These are phyloP conservation scores for Microtus richardsoni DNA, from an alignment of 2,113 vertebrate species.

Conservation along the genomic window DNA sequence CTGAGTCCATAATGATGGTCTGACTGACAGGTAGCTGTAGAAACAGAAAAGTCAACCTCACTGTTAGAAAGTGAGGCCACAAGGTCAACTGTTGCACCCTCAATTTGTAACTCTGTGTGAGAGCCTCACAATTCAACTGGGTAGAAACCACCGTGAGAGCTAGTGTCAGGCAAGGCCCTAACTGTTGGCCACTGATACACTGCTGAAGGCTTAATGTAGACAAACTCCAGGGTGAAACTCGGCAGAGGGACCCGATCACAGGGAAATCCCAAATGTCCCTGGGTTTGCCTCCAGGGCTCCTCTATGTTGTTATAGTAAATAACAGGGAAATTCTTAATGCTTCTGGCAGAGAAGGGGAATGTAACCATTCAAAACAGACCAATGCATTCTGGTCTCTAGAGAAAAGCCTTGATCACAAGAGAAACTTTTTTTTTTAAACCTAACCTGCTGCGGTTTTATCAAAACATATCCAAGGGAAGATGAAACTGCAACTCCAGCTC, in stretches of 20 bases:
- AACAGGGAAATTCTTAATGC: not conserved
- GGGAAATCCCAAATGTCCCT: not conserved
- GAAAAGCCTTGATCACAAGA: not conserved
- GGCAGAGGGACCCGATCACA: not conserved
- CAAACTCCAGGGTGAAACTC: not conserved
- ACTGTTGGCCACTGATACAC: no score
- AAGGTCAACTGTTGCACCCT: rapidly evolving
- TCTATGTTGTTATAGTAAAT: not conserved
- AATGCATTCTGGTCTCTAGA: not conserved
- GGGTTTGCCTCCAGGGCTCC: not conserved
- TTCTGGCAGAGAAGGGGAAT: not conserved
- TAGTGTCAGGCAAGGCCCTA: not conserved
- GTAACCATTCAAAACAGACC: not conserved
- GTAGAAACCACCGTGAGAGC: not conserved
- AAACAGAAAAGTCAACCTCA: not conserved
- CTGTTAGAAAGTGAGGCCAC: not conserved
- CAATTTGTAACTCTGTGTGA: not conserved
- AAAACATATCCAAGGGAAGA: not conserved
- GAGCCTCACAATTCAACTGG: not conserved
- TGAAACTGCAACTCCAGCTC: not conserved
- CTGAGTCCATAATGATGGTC: not conserved
- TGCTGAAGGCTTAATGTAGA: no score
- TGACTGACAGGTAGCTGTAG: not conserved
- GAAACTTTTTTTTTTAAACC: not conserved
- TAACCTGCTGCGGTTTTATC: not conserved